Conservation (phyloP, 2,797 vertebrate genomes). For the Antennarius maculatus region DNA sequence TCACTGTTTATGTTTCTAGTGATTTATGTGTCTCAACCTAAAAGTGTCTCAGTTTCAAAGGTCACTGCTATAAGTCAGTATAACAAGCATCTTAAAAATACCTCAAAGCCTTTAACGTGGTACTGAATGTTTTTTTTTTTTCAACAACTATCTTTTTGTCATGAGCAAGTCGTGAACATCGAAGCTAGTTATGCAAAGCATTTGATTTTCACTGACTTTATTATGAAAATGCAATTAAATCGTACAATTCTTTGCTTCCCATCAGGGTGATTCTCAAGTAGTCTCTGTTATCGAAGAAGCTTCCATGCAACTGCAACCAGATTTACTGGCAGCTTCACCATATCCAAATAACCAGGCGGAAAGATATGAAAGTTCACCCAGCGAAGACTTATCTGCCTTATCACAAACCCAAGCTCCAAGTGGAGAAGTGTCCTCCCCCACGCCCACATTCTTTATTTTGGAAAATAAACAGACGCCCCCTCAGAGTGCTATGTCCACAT, state of each 20-base stretch:
- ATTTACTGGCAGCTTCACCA: constrained; percentile 28
- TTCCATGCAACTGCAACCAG: constrained; percentile 21
- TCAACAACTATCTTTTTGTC: background rate
- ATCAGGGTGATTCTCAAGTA: constrained; percentile 53
- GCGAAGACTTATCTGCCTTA: constrained; percentile 15
- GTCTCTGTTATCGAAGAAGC: constrained; percentile 35
- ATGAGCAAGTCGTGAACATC: too few relatives aligned
- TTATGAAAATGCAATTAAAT: constrained; percentile 5
- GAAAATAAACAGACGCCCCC: constrained; percentile 40
- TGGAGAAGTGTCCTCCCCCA: constrained; percentile 34
- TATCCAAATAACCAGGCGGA: constrained; percentile 12
- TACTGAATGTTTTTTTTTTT: constrained; percentile 4
- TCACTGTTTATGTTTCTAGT: constrained; percentile 31
- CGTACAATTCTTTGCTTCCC: constrained; percentile 59
- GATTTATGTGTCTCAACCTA: constrained; percentile 50
- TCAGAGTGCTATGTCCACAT: constrained; percentile 37
- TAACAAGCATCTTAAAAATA: constrained; percentile 35
- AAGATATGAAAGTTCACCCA: constrained; percentile 33
- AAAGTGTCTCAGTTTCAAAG: constrained; percentile 49
- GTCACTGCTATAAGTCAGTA: constrained; percentile 20
- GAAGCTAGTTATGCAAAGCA: background rate
- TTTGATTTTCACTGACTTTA: background rate
- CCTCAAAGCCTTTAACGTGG: constrained; percentile 1
- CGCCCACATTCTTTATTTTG: constrained; percentile 26
- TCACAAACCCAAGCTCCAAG: constrained; percentile 21